Conservation (phyloP, 2,888 invertebrate genomes). For the Hirtodrosophila confusa region DNA sequence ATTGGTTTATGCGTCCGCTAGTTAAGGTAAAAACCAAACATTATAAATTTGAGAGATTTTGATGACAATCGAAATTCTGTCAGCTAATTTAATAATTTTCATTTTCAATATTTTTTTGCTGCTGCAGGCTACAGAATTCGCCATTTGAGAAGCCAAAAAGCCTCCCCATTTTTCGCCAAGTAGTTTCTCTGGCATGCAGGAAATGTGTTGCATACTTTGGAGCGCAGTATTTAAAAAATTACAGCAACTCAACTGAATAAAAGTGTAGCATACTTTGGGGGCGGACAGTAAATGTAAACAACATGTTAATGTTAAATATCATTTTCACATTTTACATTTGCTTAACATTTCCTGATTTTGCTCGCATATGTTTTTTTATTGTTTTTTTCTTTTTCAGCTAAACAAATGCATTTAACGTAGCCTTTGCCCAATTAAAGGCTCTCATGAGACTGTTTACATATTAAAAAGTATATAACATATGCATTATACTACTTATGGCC, state of each 20-base stretch:
- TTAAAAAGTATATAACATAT: slow-evolving; percentile 31
- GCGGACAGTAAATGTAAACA: not conserved
- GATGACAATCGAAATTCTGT: too few species aligned
- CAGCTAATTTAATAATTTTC: too few species aligned
- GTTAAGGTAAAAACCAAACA: too few species aligned
- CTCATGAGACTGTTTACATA: slow-evolving; percentile 76
- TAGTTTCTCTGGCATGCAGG: not conserved
- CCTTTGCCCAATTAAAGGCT: slow-evolving; percentile 59
- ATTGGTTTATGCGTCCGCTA: too few species aligned
- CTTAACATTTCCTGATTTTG: not conserved
- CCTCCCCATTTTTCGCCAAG: not conserved
- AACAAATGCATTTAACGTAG: slow-evolving; percentile 58
- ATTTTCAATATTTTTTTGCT: too few species aligned
- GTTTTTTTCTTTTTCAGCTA: not conserved
- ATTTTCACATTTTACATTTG: not conserved
- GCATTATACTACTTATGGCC: slow-evolving; percentile 61
- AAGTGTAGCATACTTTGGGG: slow-evolving; percentile 29
- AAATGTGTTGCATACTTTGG: slow-evolving; percentile 37
- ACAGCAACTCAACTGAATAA: not conserved
- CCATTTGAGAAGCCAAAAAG: too few species aligned
- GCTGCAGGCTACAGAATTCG: too few species aligned
- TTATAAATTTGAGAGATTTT: too few species aligned
- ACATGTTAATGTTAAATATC: slow-evolving; percentile 5
- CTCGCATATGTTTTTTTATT: not conserved
- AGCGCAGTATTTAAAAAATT: not conserved